These are phyloP conservation scores for Sisyra terminalis DNA, from an alignment of 2,888 invertebrate genomes.

Conservation along the genomic window DNA sequence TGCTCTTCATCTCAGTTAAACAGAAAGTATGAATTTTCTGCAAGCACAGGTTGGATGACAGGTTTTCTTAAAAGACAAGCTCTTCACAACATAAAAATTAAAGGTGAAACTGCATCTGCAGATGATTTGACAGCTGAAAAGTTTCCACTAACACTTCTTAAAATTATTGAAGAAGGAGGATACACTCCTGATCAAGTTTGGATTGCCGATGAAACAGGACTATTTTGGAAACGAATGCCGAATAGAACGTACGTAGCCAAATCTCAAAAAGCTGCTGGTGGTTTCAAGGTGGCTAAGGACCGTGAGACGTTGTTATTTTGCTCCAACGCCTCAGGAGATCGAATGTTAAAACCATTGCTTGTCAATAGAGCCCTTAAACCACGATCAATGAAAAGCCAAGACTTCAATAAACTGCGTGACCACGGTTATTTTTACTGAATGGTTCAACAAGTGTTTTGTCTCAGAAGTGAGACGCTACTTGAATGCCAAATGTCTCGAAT, in stretches of 20 bases:
- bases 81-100: slow-evolving; percentile 15
- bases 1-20: slow-evolving; percentile 2
- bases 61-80: slow-evolving; percentile 13
- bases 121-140: slow-evolving; percentile 8
- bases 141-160: slow-evolving; percentile 10
- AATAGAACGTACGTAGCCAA: slow-evolving; percentile 2
- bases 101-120: slow-evolving; percentile 13
- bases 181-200: slow-evolving; percentile 13
- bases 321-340: neutral
- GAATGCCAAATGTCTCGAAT: slow-evolving; percentile 14
- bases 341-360: slow-evolving; percentile 14
- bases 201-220: slow-evolving; percentile 1
- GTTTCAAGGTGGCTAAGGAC: neutral
- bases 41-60: slow-evolving; percentile 13
- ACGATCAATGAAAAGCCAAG: slow-evolving; percentile 11
- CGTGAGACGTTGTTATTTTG: slow-evolving; percentile 1
- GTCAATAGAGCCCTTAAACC: slow-evolving; percentile 11
- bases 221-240: slow-evolving; percentile 4
- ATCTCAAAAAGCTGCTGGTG: neutral
- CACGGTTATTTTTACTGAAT: slow-evolving; percentile 9
- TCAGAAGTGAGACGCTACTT: neutral
- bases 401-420: slow-evolving; percentile 6
- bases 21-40: slow-evolving; percentile 9
- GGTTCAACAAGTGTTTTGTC: slow-evolving; percentile 8
- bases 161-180: slow-evolving; percentile 14